phyloP scores from a whole-genome alignment of 1,140 invertebrate genomes.

The Zaprionus tsacasi region DNA sequence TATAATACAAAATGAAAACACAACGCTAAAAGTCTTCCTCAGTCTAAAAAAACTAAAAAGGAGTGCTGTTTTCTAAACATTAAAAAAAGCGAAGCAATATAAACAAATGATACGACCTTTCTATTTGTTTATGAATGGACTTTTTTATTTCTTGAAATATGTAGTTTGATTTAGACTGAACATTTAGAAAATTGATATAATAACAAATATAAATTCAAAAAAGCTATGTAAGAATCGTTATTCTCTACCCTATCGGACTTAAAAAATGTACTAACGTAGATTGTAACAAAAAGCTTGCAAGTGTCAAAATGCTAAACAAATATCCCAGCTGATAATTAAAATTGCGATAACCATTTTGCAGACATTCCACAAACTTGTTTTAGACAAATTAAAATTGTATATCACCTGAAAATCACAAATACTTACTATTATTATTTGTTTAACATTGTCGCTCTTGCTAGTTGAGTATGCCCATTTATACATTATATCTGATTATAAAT shows the following conservation, averaged over 20 bases:
- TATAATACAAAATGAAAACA: constrained; percentile 67
- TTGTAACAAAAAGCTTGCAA: constrained; percentile 18
- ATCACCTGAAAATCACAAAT: constrained; percentile 41
- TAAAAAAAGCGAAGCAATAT: constrained; percentile 29
- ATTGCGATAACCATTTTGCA: constrained; percentile 36
- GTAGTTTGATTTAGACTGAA: constrained; percentile 73
- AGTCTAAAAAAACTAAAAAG: constrained; percentile 58
- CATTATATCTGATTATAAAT: constrained; percentile 51
- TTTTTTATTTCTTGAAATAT: constrained; percentile 38
- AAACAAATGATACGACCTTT: constrained; percentile 18
- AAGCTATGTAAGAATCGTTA: constrained; percentile 48
- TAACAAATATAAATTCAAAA: constrained; percentile 15
- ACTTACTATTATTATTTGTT: constrained; percentile 3
- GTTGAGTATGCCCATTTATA: constrained; percentile 22
- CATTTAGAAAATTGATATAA: constrained; percentile 56
- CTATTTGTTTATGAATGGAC: constrained; percentile 4
- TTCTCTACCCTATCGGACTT: constrained; percentile 5
- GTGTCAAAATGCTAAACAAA: background rate
- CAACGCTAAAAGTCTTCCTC: constrained; percentile 82
- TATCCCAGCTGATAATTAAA: background rate
- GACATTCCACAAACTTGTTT: constrained; percentile 56
- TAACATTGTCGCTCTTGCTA: background rate
- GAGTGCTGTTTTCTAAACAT: constrained; percentile 43
- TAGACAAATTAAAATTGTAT: constrained; percentile 23
- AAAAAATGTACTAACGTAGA: constrained; percentile 32